Evolutionary conservation across 2,797 vertebrate species (phyloP), one percentile per base, ranked within the genome.

Genomic region (Nasua narica): DNA sequence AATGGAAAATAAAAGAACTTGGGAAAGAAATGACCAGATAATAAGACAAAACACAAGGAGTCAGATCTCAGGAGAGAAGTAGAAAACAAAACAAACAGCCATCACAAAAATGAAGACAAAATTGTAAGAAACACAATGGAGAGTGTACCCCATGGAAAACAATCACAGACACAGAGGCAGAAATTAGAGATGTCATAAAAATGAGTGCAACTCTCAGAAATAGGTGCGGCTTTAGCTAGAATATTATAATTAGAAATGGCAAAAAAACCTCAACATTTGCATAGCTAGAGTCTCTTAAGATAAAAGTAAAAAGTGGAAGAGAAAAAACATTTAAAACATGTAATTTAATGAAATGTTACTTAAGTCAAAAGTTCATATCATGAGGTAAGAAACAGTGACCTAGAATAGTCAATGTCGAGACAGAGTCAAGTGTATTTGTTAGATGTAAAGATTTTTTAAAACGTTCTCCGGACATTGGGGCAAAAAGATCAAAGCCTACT

Each of bases 401-500:
- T 32, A 37, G 84, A 43, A 19, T 77, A 25, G 13, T 54, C 43
- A 65, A 5, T 50, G 79, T 1, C 27, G 40, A 87, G 32, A 72
- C 14, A 81, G 43, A 60, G 3, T 23, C 46, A 35, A 67, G 67
- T 54, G 94, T 13, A 77, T 85, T 70, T 77, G 10, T 87, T 92
- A 65, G 40, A 65, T 65, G 27, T 32, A 83, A 79, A 78, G 25
- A 79, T 87, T 96, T 96, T 91, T 87, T 15, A 40, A 92, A 86
- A 65, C 27, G 27, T 76, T 88, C 25, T 78, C 7, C 69, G n/a
- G 18, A 35, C 2, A 72, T 43, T 12, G 21, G 48, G 35, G 48
- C 4, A 74, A 77, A 60, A 48, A 52, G 7, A 83, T 87, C 50
- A 93, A 88, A 92, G 43, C 35, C 29, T 11, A 40, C n/a, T 40